These are phyloP conservation scores for Poecilia latipinna DNA, from an alignment of 2,113 vertebrate species.

Conservation along the genomic window DNA sequence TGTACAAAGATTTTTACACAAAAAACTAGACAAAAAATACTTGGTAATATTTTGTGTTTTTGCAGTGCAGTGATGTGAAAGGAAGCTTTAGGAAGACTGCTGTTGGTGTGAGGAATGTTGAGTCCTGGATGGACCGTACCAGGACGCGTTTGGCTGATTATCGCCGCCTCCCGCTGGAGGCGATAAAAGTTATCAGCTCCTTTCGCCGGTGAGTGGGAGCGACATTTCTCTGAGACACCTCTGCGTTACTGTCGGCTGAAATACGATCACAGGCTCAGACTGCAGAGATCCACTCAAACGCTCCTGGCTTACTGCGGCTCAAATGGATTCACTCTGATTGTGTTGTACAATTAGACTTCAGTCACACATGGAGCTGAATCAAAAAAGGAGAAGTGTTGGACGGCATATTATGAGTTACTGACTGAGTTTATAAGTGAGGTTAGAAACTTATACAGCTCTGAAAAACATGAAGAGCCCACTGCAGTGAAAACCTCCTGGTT, in stretches of 20 bases:
- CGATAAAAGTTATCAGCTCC: slow-evolving; percentile 9
- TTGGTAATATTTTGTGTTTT: too few relatives aligned
- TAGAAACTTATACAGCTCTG: neutral
- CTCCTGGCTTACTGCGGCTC: neutral
- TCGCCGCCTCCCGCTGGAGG: neutral
- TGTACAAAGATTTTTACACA: too few relatives aligned
- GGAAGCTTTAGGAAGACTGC: too few relatives aligned
- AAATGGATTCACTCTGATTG: neutral
- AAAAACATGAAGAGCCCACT: too few relatives aligned
- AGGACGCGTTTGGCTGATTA: slow-evolving; percentile 9
- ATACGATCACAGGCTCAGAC: neutral
- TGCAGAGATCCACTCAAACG: neutral
- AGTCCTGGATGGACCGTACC: neutral
- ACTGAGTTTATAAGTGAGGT: neutral
- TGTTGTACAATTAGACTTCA: neutral
- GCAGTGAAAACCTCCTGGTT: too few relatives aligned
- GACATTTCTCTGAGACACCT: slow-evolving; percentile 1
- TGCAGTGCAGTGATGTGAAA: too few relatives aligned
- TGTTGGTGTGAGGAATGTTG: neutral
- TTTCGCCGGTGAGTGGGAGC: neutral
- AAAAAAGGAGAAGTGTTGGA: slow-evolving; percentile 43
- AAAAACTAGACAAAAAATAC: too few relatives aligned
- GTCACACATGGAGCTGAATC: neutral
- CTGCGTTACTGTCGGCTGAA: neutral
- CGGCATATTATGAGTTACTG: slow-evolving; percentile 32